A percentile compares a stretch with the other conserved stretches of the same genome.
Evolutionary conservation across 2,113 vertebrate species (phyloP).

Genomic region (Lycaon pictus): DNA sequence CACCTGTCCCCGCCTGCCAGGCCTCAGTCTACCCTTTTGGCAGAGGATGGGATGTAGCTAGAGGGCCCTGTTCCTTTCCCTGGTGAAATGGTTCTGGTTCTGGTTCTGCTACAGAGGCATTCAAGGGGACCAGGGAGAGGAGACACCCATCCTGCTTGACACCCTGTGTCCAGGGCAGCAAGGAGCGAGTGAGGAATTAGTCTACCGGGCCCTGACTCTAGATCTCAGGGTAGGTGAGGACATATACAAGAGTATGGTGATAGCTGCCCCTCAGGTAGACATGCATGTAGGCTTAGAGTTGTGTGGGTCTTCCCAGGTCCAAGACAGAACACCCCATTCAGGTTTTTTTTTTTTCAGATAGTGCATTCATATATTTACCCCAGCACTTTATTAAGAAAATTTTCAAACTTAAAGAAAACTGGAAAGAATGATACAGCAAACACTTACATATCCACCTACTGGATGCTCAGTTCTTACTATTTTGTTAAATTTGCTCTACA

Average conservation of each 20-base stretch:
- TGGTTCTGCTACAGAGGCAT: not conserved
- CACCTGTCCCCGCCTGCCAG: not conserved
- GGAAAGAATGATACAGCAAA: not conserved
- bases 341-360: constrained; percentile 11
- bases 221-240: not conserved
- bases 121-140: not conserved
- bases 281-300: not conserved
- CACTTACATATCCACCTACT: not conserved
- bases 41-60: not conserved
- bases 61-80: not conserved
- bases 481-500: not conserved
- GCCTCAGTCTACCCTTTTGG: constrained; percentile 48
- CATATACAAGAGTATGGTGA: not conserved
- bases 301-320: not conserved
- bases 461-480: not conserved
- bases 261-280: not conserved
- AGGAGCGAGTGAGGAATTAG: not conserved
- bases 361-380: not conserved
- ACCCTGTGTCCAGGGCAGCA: not conserved
- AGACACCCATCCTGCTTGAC: not conserved
- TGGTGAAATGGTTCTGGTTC: not conserved
- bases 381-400: not conserved
- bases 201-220: not conserved
- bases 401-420: constrained; percentile 15
- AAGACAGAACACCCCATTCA: not conserved